Conservation (phyloP, 2,113 vertebrate genomes). For the Albula glossodonta region DNA sequence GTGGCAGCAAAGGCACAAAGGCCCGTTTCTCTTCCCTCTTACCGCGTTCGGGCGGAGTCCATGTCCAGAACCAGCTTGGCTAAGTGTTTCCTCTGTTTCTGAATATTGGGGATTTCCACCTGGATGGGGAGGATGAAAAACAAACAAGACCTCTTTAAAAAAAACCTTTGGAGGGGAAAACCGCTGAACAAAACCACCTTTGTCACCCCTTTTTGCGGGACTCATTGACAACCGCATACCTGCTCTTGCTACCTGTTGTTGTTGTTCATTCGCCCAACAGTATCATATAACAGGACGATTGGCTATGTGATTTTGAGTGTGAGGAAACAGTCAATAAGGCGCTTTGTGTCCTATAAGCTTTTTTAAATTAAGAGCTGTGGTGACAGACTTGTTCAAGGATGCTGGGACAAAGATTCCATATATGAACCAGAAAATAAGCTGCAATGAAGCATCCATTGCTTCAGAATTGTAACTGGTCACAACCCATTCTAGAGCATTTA, state of each 20-base stretch:
- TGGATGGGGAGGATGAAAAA: slow-evolving; percentile 37
- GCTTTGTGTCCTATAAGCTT: neutral
- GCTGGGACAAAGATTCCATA: neutral
- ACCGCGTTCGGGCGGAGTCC: slow-evolving; percentile 95
- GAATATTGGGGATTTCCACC: slow-evolving; percentile 98
- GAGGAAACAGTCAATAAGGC: neutral
- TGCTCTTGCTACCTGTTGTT: neutral
- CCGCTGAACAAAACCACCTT: neutral
- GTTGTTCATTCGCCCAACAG: neutral
- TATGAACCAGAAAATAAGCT: no score
- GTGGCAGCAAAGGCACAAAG: neutral
- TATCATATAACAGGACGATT: neutral
- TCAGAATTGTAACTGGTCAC: no score
- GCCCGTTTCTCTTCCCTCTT: neutral
- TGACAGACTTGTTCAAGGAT: neutral
- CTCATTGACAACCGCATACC: neutral
- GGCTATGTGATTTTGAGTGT: neutral
- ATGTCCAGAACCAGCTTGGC: slow-evolving; percentile 97
- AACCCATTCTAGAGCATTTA: no score
- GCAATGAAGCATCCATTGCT: no score
- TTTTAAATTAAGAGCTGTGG: neutral
- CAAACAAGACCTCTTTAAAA: neutral
- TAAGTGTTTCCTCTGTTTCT: slow-evolving; percentile 98
- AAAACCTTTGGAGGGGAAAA: neutral
- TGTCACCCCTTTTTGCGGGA: neutral